A percentile compares a stretch with the other conserved stretches of the same genome.
phyloP scores from a whole-genome alignment of 2,113 vertebrate species.

The Nerophis ophidion region DNA sequence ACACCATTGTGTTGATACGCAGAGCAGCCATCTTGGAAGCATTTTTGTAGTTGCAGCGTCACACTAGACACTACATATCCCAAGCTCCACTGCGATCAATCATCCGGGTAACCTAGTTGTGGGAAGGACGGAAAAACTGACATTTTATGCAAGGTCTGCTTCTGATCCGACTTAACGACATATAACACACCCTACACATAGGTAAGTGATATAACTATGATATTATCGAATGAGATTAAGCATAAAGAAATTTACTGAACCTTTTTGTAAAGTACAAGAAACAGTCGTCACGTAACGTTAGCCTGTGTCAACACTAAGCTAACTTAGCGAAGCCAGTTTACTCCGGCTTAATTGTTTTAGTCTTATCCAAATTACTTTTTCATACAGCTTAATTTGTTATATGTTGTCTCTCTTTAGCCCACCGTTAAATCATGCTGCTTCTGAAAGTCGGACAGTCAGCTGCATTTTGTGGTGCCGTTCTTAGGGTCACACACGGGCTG shows the following conservation, averaged over 20 bases:
- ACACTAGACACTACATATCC: neutral
- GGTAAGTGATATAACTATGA: neutral
- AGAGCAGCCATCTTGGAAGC: too few species aligned
- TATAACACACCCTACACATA: neutral
- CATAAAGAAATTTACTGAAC: neutral
- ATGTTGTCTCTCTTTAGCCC: neutral
- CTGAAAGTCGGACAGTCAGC: conserved; percentile 59
- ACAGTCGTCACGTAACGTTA: neutral
- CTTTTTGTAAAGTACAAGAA: neutral
- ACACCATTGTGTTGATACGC: too few species aligned
- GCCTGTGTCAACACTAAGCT: neutral
- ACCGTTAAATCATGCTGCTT: conserved; percentile 60
- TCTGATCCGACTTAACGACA: neutral
- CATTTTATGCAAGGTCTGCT: neutral
- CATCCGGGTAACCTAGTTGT: neutral
- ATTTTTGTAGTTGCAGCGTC: too few species aligned
- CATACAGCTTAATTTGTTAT: too few species aligned
- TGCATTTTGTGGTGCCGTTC: conserved; percentile 51
- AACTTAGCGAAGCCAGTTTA: neutral
- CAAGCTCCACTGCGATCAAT: neutral
- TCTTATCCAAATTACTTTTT: neutral
- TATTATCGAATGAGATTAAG: neutral
- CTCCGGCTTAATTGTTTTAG: neutral
- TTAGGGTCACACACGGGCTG: conserved; percentile 37
- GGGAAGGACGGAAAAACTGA: neutral